phyloP scores from a whole-genome alignment of 2,113 vertebrate species.

The Embiotoca jacksoni region DNA sequence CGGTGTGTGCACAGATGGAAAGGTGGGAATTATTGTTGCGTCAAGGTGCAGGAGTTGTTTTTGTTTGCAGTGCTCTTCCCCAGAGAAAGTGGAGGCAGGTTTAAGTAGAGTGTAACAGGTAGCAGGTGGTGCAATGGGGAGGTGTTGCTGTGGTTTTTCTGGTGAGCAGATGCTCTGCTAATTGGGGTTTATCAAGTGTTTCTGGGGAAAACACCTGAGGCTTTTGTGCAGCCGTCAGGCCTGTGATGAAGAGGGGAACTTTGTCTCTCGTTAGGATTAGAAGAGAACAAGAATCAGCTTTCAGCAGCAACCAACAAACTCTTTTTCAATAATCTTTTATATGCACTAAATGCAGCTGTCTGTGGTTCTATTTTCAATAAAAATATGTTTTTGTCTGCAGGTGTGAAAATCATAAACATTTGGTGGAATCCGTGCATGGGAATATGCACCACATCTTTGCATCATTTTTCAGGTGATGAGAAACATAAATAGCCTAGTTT shows the following conservation, averaged over 20 bases:
- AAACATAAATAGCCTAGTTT: background rate
- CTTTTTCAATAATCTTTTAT: background rate
- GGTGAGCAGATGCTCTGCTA: constrained; percentile 63
- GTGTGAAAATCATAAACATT: background rate
- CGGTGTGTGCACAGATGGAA: background rate
- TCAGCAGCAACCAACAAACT: constrained; percentile 22
- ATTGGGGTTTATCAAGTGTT: constrained; percentile 85
- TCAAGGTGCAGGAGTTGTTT: background rate
- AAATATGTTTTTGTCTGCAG: background rate
- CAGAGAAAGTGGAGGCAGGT: constrained; percentile 56
- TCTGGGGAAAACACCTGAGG: constrained; percentile 72
- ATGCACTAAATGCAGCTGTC: background rate
- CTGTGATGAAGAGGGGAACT: constrained; percentile 12
- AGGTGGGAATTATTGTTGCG: background rate
- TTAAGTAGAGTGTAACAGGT: constrained; percentile 44
- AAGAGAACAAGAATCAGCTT: constrained; percentile 53
- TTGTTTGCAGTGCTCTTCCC: constrained; percentile 3
- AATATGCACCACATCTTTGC: background rate
- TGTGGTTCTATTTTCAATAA: background rate
- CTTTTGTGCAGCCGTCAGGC: constrained; percentile 71
- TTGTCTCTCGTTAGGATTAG: constrained; percentile 41
- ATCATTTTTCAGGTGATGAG: background rate
- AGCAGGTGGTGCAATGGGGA: constrained; percentile 57
- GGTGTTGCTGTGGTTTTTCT: constrained; percentile 34
- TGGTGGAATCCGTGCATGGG: background rate